Base-by-base conservation (phyloP, 2,888 invertebrate genomes). In the Parelbella ahira region DNA sequence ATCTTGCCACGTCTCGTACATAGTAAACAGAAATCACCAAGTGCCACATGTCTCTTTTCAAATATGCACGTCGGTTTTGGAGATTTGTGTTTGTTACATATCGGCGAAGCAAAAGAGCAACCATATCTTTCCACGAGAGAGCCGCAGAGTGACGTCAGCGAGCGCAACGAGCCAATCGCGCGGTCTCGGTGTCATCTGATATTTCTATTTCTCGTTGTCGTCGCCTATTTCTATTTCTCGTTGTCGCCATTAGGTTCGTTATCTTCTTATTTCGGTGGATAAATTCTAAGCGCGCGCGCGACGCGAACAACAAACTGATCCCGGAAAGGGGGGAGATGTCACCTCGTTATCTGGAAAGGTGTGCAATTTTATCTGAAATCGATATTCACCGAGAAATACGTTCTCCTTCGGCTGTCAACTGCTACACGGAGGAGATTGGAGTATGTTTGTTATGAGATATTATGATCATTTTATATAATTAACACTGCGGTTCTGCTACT, bases 281-380 rank as follows among this genome's bases (percentile, higher is more conserved):
- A 84, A 83, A 84, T 83, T 83, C 74, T 63, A 71, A 69, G 75
- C 75, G 80, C 75, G 68, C 65, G 72, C 75, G 68, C 65, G 72
- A 66, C 63, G 68, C 61, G 66, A 66, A 72, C 75, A 73, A 71
- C 77, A 74, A 78, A 75, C 74, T 66, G 65, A 63, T 54, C 63
- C 1, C 66, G 73, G 73, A 73, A 75, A 80, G 81, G 78, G 77
- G 82, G 83, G 77, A 80, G 83, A 79, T 72, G 82, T 80, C 83
- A 80, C 81, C 84, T 87, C 84, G 86, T 87, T 87, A 87, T 86
- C 78, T 76, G 75, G 78, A 83, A 87, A 87, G 82, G 87, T 83
- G 2, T 87, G 86, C 84, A 86, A 84, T 86, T 84, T 84, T 86
- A 87, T 87, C 82, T 82, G 87, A 86, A 87, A 87, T 87, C 87